phyloP scores from a whole-genome alignment of 2,888 invertebrate species.

The Nomada hirtipes region DNA sequence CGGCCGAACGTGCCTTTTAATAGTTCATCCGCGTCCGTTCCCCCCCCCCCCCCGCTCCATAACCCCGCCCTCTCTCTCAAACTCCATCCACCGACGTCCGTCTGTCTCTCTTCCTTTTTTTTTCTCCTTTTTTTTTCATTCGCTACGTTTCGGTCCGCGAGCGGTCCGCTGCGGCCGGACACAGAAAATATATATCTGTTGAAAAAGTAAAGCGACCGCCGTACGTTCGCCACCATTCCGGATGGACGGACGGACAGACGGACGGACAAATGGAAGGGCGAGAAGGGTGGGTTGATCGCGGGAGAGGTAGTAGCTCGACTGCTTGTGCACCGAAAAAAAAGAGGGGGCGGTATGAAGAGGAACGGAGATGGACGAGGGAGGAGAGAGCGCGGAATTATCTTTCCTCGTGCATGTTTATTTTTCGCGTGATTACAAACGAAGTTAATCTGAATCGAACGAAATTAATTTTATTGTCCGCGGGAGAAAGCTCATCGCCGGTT shows the following conservation, averaged over 20 bases:
- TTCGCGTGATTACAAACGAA: slow-evolving; percentile 83
- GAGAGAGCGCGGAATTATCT: slow-evolving; percentile 67
- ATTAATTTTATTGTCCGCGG: slow-evolving; percentile 83
- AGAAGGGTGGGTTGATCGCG: slow-evolving; percentile 22
- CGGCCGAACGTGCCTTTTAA: slow-evolving; percentile 77
- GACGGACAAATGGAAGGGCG: slow-evolving; percentile 56
- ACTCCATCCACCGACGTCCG: slow-evolving; percentile 1
- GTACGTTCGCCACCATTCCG: slow-evolving; percentile 71
- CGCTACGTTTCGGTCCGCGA: slow-evolving; percentile 73
- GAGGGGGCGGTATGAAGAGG: background rate
- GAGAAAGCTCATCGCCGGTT: slow-evolving; percentile 12
- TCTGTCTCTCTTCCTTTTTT: slow-evolving; percentile 3
- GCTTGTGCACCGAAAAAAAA: slow-evolving; percentile 50
- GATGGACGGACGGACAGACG: slow-evolving; percentile 66
- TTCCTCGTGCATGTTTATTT: slow-evolving; percentile 77
- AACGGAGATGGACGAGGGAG: slow-evolving; percentile 1
- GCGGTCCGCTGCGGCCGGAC: slow-evolving; percentile 68
- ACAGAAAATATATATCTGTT: slow-evolving; percentile 74
- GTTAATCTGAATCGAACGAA: slow-evolving; percentile 84
- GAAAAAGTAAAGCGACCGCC: slow-evolving; percentile 74
- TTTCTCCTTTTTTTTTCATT: slow-evolving; percentile 67
- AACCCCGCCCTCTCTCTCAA: slow-evolving; percentile 57
- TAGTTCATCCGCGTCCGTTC: slow-evolving; percentile 74
- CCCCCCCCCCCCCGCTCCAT: slow-evolving; percentile 1
- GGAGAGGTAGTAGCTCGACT: slow-evolving; percentile 38